Evolutionary conservation across 2,113 vertebrate species (phyloP), one percentile per base, ranked within the genome.

Genomic region (Ornithorhynchus anatinus): DNA sequence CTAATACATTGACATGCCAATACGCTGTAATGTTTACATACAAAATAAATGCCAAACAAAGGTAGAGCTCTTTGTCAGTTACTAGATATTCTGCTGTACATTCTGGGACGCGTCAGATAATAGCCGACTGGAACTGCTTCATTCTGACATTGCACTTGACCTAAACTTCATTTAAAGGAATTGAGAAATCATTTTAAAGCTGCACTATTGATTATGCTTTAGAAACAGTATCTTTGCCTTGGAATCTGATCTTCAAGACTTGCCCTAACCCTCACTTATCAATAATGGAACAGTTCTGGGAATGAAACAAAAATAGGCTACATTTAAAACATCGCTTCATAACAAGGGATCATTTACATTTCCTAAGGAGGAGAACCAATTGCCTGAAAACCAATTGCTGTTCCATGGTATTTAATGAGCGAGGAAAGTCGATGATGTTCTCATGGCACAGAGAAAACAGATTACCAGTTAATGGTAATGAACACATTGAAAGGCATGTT

Each of bases 1-100:
- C 77, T 88, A 89, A 90, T 88, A 79, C 76, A 85, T 39, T 85
- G 84, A 80, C 62, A 82, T 86, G 87, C 75, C 81, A 87, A 81
- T 77, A 88, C 65, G 80, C 69, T 79, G 65, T 54, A 81, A 67
- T 88, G 75, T 91, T 88, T 90, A 89, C 71, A 85, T 45, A 68
- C 0, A 0, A 85, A 88, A 74, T 79, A 89, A 90, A 89, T 89
- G 84, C 88, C 85, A 89, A 77, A 78, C 70, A 82, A 84, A 88
- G 52, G 73, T 74, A 84, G 73, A 81, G 66, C 12, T 70, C 81
- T 80, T 70, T 86, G 75, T 85, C 84, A 81, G 79, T 81, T 79
- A 72, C 70, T 72, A 84, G 70, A 74, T 83, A 87, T 68, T 79
- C 69, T 57, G 88, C 70, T 59, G 44, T 84, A 69, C 71, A 68